These are phyloP conservation scores for Platalea minor DNA, from an alignment of 2,797 vertebrate genomes.

Conservation along the genomic window DNA sequence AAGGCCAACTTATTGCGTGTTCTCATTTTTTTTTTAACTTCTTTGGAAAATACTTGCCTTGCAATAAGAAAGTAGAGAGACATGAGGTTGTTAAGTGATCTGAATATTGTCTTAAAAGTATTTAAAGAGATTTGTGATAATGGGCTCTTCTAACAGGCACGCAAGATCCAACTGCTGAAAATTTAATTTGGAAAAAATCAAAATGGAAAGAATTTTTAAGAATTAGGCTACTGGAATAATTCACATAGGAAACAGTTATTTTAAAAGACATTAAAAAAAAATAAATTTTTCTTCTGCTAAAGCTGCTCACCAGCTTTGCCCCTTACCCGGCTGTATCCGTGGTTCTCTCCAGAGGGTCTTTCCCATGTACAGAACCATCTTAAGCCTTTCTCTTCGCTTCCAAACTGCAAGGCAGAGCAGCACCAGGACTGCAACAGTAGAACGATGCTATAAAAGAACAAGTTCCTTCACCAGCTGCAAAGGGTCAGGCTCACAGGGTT, in stretches of 20 bases:
- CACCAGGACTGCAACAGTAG: rapidly evolving
- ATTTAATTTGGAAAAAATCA: not conserved
- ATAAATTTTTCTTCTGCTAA: not conserved
- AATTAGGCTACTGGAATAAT: not conserved
- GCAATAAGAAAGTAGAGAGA: not conserved
- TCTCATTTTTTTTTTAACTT: not conserved
- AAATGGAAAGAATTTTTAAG: not conserved
- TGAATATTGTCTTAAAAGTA: not conserved
- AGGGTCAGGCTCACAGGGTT: not conserved
- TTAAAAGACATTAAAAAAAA: not conserved
- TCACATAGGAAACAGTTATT: rapidly evolving
- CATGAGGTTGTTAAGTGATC: not conserved
- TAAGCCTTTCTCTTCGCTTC: not conserved
- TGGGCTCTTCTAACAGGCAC: not conserved
- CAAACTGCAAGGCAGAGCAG: not conserved
- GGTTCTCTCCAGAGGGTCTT: not conserved
- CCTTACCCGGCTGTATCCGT: not conserved
- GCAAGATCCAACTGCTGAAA: not conserved
- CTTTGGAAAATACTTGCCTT: not conserved
- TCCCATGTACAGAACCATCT: rapidly evolving
- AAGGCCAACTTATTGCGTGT: not conserved
- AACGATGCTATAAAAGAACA: not conserved
- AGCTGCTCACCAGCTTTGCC: not conserved
- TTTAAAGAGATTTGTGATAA: not conserved
- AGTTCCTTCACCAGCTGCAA: not conserved